phyloP scores from a whole-genome alignment of 2,888 invertebrate species.

The Laspeyria flexula region DNA sequence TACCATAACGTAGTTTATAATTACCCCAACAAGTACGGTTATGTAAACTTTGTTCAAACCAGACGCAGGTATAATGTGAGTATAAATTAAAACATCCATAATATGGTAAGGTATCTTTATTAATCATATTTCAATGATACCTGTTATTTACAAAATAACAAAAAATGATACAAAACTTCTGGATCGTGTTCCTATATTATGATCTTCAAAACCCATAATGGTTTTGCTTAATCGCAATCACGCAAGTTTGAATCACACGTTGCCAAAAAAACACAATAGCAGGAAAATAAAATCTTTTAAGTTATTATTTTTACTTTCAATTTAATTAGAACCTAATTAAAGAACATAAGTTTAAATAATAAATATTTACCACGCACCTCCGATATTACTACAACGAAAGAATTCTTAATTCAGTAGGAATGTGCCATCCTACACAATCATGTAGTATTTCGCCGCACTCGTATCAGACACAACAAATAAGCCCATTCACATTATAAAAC shows the following conservation, averaged over 20 bases:
- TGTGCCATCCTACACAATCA: conserved; percentile 52
- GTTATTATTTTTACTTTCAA: conserved; percentile 39
- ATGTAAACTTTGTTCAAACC: neutral
- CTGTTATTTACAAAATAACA: conserved; percentile 72
- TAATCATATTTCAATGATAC: conserved; percentile 73
- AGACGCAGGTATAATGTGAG: neutral
- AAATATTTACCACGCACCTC: conserved; percentile 70
- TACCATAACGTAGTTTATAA: too few species aligned
- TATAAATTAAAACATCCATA: conserved; percentile 59
- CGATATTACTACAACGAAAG: conserved; percentile 54
- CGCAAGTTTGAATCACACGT: conserved; percentile 31
- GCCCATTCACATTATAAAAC: conserved; percentile 20
- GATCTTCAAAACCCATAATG: conserved; percentile 22
- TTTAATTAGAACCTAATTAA: conserved; percentile 52
- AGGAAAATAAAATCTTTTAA: conserved; percentile 32
- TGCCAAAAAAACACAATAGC: conserved; percentile 28
- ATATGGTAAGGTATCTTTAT: conserved; percentile 74
- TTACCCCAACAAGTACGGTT: too few species aligned
- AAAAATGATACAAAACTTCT: conserved; percentile 61
- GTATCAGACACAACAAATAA: conserved; percentile 25
- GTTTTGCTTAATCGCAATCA: too few species aligned
- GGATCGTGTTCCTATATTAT: conserved; percentile 38
- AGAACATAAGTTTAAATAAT: conserved; percentile 64
- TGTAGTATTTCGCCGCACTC: conserved; percentile 31
- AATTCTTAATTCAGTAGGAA: conserved; percentile 55